Conservation (phyloP, 2,888 invertebrate species). For the Chaetogeoica ovagalla region DNA sequence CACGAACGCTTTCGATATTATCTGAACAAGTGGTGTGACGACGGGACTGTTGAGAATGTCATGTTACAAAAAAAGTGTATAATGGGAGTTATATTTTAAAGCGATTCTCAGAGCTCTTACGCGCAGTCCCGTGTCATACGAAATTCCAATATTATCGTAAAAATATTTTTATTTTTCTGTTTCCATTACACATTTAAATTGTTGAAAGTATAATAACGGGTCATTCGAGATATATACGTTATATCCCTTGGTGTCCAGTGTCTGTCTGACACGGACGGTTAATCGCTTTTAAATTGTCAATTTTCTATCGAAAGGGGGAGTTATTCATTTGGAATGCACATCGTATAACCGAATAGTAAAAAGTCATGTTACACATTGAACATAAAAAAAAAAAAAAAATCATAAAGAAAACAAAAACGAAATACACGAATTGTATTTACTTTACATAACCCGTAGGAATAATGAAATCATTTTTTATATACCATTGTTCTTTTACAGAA, state of each 20-base stretch:
- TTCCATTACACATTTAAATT: too few relatives aligned
- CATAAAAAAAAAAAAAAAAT: too few relatives aligned
- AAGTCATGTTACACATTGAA: too few relatives aligned
- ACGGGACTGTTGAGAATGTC: neutral
- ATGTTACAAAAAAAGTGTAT: neutral
- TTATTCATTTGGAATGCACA: neutral
- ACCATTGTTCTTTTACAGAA: too few relatives aligned
- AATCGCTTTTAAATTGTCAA: conserved; percentile 14
- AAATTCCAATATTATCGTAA: too few relatives aligned
- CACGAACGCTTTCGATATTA: neutral
- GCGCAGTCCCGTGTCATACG: neutral
- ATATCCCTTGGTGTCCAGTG: neutral
- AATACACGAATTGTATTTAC: too few relatives aligned
- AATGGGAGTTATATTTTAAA: neutral
- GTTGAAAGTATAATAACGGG: neutral
- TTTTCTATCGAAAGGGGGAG: neutral
- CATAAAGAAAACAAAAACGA: too few relatives aligned
- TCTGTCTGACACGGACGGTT: neutral
- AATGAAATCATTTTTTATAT: too few relatives aligned
- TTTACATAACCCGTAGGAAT: too few relatives aligned
- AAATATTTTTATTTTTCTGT: too few relatives aligned
- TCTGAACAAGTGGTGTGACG: neutral
- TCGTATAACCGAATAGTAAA: too few relatives aligned
- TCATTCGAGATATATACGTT: neutral
- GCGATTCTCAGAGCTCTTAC: neutral